phyloP scores from a whole-genome alignment of 2,888 invertebrate species.

The Clitarchus hookeri region DNA sequence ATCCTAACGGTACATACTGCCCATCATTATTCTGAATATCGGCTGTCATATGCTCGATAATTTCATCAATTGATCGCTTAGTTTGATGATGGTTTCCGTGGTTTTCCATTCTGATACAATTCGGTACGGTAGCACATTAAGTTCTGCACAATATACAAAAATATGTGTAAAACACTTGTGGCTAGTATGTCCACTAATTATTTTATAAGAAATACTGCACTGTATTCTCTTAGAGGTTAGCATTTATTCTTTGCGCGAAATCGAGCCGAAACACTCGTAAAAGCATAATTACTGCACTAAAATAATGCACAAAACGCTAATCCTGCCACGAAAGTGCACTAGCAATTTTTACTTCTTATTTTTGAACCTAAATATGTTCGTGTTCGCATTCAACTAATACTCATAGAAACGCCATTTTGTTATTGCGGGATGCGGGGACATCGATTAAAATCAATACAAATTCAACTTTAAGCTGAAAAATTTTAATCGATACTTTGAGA shows the following conservation, averaged over 20 bases:
- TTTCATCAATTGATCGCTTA: slow-evolving; percentile 55
- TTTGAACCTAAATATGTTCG: not conserved
- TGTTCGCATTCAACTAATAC: not conserved
- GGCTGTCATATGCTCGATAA: slow-evolving; percentile 64
- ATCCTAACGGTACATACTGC: slow-evolving; percentile 61
- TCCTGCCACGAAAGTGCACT: not conserved
- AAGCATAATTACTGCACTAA: not conserved
- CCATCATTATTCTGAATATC: slow-evolving; percentile 61
- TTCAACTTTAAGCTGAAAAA: no score
- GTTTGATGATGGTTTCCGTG: slow-evolving; percentile 30
- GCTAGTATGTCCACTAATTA: not conserved
- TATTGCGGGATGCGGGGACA: not conserved
- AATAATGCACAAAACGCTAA: not conserved
- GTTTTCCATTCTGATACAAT: slow-evolving; percentile 27
- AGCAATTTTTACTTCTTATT: not conserved
- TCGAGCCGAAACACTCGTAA: not conserved
- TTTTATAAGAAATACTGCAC: not conserved
- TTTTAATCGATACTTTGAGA: no score
- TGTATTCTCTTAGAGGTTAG: not conserved
- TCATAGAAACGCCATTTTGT: not conserved
- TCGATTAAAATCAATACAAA: not conserved
- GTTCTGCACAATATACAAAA: not conserved
- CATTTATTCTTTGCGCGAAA: not conserved
- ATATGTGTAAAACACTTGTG: not conserved
- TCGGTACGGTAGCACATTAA: not conserved